Percentiles rank a stretch among this genome's conserved stretches.
Evolutionary conservation across 2,113 vertebrate genomes (phyloP).

Genomic region (Gasterosteus aculeatus): DNA sequence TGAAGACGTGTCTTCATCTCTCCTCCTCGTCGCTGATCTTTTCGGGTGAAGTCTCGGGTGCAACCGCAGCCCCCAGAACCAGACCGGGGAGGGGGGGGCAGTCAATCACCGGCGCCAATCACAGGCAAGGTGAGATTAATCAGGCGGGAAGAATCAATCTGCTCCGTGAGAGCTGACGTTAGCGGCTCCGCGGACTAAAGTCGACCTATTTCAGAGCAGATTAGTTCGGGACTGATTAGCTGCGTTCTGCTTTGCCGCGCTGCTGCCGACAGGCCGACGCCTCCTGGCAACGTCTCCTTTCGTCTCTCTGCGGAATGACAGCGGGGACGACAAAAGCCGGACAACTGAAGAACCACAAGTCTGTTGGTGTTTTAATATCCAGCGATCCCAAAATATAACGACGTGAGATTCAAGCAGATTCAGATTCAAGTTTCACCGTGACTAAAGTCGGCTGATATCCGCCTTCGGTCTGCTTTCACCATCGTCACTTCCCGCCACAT

Average conservation of each 20-base stretch:
- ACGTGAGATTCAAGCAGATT: too few relatives aligned
- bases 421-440: too few relatives aligned
- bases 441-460: too few relatives aligned
- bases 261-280: constrained; percentile 20
- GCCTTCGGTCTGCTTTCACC: too few relatives aligned
- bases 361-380: too few relatives aligned
- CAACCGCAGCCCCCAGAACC: constrained; percentile 46
- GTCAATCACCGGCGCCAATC: constrained; percentile 52
- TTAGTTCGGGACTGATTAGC: constrained; percentile 48
- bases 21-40: constrained; percentile 11
- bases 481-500: too few relatives aligned
- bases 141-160: constrained; percentile 57
- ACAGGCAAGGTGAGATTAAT: constrained; percentile 48
- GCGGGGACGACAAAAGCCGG: not conserved
- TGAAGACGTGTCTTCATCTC: not conserved
- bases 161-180: constrained; percentile 35
- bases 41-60: constrained; percentile 28
- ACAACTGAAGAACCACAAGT: not conserved
- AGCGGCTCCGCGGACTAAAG: constrained; percentile 27
- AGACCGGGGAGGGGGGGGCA: constrained; percentile 20
- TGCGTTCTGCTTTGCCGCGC: constrained; percentile 35
- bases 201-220: constrained; percentile 37
- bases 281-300: not conserved
- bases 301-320: not conserved
- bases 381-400: too few relatives aligned